Evolutionary conservation across 1,140 invertebrate genomes (phyloP).

Genomic region (Sogatella furcifera): DNA sequence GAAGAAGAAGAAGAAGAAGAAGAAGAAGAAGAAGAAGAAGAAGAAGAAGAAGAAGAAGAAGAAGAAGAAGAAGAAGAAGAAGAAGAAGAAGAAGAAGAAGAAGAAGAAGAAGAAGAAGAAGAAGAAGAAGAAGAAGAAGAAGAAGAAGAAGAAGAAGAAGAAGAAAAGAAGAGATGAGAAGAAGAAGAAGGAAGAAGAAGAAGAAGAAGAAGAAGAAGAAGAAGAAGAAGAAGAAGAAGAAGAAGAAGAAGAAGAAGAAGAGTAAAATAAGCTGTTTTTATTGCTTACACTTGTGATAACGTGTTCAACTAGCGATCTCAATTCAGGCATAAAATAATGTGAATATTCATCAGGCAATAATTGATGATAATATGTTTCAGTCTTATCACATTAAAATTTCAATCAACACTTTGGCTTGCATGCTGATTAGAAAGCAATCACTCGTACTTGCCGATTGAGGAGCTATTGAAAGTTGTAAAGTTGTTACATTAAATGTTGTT

Average conservation of each 20-base stretch:
- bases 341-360: no score
- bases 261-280: neutral
- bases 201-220: neutral
- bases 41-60: neutral
- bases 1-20: neutral
- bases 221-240: conserved; percentile 4
- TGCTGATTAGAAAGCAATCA: no score
- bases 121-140: neutral
- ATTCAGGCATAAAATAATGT: no score
- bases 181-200: neutral
- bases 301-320: no score
- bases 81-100: neutral
- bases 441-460: no score
- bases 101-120: neutral
- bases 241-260: neutral
- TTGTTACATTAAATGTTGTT: no score
- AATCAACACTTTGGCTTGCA: no score
- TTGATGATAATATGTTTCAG: no score
- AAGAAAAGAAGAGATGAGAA: neutral
- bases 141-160: neutral
- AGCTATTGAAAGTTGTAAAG: no score
- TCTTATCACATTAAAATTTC: no score
- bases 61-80: neutral
- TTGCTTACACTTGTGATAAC: no score
- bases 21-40: neutral